Base-by-base conservation (phyloP, 92 coral and sea anemone genomes). In the Galaxea fascicularis region DNA sequence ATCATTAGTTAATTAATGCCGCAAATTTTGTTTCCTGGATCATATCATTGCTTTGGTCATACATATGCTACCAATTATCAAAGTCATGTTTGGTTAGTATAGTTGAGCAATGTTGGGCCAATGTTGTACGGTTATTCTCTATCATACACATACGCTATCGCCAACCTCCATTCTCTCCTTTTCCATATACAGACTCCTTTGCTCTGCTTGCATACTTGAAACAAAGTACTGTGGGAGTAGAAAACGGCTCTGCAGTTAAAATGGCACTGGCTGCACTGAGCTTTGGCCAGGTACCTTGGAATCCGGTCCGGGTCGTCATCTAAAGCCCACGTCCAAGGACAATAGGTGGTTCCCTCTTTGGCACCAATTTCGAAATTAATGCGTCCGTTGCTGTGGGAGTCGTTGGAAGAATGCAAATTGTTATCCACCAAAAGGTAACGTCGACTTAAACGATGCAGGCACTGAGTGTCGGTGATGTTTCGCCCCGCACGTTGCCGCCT, bases 281-380 rank as follows among this genome's bases (percentile, higher is more conserved):
- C 93, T 63, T 65, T 83, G 0, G 90, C 80, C 45, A 90, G 49
- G 35, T 28, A 65, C 44, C 87, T 74, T 16, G 93, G 93, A 47
- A 85, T 81, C 30, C 93, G 41, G 26, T 70, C 39, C 4, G 77
- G 57, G 17, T 90, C 62, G 0, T 54, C 82, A 24, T 86, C 83
- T 58, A 76, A 4, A 4, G 17, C 57, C 87, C 87, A 90, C 6
- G 16, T 65, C 93, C 93, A 90, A n/a, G 90, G 87, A 49, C 93
- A 90, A 4, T 44, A 18, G 17, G 59, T 54, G 4, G 89, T 79
- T 1, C 87, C 87, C 31, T 24, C 70, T 54, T 39, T 52, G 3
- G 58, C 28, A 4, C 78, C 78, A 22, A 26, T 26, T 0, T 0
- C 21, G 58, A 41, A 25, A 45, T 45, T 57, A 45, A 49, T 68